phyloP scores from a whole-genome alignment of 2,888 invertebrate genomes.

The Oxycera nigricornis region DNA sequence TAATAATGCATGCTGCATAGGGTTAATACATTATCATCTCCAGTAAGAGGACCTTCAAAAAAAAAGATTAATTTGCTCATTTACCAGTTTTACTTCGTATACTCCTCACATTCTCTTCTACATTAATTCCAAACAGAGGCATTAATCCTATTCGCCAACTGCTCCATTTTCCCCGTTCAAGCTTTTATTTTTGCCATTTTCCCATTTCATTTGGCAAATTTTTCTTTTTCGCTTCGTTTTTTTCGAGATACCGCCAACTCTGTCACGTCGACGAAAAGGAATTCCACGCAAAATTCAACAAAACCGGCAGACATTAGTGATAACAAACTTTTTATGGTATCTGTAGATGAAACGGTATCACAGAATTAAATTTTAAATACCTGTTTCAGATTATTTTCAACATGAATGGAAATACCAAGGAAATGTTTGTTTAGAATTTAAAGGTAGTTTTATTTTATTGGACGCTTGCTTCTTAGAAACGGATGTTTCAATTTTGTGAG shows the following conservation, averaged over 20 bases:
- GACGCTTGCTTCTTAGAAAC: background rate
- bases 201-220: no score
- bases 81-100: no score
- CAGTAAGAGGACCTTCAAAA: no score
- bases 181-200: background rate
- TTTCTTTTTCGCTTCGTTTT: background rate
- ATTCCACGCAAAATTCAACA: background rate
- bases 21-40: no score
- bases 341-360: background rate
- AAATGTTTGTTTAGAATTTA: background rate
- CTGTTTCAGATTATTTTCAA: background rate
- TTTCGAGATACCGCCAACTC: no score
- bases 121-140: no score
- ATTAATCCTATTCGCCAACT: background rate
- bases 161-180: background rate
- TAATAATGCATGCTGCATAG: no score
- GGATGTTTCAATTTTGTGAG: background rate
- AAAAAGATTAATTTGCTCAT: no score
- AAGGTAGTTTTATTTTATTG: background rate
- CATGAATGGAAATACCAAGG: constrained; percentile 20
- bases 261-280: background rate
- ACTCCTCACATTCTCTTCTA: no score
- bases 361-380: background rate
- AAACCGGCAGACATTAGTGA: background rate
- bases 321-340: background rate